These are phyloP conservation scores for Dusona sp. DNA, from an alignment of 2,888 invertebrate genomes.

Conservation along the genomic window DNA sequence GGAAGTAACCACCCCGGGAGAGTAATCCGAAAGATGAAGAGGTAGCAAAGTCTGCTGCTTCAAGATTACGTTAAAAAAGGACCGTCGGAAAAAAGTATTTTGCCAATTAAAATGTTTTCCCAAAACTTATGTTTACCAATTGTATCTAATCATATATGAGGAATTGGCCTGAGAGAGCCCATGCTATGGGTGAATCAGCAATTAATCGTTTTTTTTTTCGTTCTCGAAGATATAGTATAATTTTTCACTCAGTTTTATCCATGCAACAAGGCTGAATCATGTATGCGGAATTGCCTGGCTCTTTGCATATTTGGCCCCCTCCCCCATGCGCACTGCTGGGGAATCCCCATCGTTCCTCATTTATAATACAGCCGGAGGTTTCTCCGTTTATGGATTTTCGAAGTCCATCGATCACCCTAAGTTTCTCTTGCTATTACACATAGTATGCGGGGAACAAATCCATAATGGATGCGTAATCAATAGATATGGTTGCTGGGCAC, in stretches of 20 bases:
- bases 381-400: conserved; percentile 63
- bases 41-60: conserved; percentile 12
- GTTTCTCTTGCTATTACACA: conserved; percentile 31
- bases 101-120: background rate
- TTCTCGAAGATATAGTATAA: conserved; percentile 13
- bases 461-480: conserved; percentile 61
- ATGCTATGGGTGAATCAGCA: background rate
- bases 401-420: conserved; percentile 65
- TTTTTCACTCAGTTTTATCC: conserved; percentile 42
- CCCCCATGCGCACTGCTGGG: background rate
- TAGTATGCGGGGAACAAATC: conserved; percentile 48
- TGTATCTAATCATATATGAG: background rate
- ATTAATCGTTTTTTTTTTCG: background rate
- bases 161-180: background rate
- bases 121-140: background rate
- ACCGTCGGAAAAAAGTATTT: background rate
- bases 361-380: conserved; percentile 24
- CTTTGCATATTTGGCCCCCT: conserved; percentile 10
- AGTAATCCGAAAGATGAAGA: conserved; percentile 51
- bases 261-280: conserved; percentile 40
- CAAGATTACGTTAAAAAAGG: background rate
- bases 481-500: background rate
- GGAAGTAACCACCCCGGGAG: conserved; percentile 48
- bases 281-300: conserved; percentile 37
- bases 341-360: conserved; percentile 6